These are phyloP conservation scores for Upupa epops DNA, from an alignment of 2,113 vertebrate genomes.

Conservation along the genomic window DNA sequence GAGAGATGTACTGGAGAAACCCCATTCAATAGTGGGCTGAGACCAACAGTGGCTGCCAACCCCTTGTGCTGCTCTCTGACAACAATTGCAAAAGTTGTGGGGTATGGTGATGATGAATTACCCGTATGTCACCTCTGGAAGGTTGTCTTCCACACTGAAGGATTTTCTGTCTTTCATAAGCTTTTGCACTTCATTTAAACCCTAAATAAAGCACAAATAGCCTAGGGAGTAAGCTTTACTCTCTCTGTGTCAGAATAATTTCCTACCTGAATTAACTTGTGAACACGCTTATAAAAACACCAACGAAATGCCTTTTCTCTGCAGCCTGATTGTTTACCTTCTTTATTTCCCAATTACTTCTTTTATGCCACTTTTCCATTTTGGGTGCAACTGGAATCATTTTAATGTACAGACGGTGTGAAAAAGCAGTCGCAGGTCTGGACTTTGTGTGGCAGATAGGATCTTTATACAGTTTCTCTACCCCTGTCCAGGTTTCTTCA, in stretches of 20 bases:
- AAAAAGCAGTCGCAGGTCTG: background rate
- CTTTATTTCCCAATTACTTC: background rate
- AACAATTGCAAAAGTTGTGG: background rate
- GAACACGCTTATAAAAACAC: constrained; percentile 10
- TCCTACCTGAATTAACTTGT: constrained; percentile 65
- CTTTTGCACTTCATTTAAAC: constrained; percentile 54
- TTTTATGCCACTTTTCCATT: background rate
- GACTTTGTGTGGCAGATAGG: background rate
- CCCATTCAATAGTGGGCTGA: fast-evolving
- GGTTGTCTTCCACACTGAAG: background rate
- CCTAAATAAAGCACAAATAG: constrained; percentile 55
- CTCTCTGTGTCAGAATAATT: constrained; percentile 62
- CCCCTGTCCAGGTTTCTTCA: background rate
- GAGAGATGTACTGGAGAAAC: background rate
- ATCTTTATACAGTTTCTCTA: background rate
- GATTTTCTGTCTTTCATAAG: constrained; percentile 50
- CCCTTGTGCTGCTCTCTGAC: background rate
- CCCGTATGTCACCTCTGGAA: background rate
- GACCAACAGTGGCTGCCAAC: background rate
- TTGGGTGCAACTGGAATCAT: background rate
- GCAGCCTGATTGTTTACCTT: background rate
- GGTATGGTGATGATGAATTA: background rate
- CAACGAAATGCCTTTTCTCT: background rate
- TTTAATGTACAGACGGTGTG: background rate
- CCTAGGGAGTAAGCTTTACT: constrained; percentile 51